phyloP scores from a whole-genome alignment of 2,888 invertebrate genomes.

The Monochamus alternatus region DNA sequence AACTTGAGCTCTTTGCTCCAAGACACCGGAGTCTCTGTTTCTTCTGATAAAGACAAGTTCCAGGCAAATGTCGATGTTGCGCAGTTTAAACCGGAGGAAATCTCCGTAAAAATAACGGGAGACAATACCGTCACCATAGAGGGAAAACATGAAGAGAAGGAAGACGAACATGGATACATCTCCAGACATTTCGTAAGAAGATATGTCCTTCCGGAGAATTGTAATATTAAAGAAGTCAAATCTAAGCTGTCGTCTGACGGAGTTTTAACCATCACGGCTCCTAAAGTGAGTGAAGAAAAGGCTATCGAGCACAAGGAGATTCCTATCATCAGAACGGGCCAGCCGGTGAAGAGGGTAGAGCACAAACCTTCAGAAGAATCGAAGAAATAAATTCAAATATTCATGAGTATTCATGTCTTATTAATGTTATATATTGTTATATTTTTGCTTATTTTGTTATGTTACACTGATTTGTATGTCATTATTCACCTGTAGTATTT shows the following conservation, averaged over 20 bases:
- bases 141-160: conserved; percentile 88
- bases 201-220: conserved; percentile 79
- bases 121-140: conserved; percentile 79
- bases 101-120: conserved; percentile 82
- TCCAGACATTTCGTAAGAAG: conserved; percentile 84
- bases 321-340: conserved; percentile 13
- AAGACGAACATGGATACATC: conserved; percentile 86
- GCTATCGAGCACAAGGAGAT: conserved; percentile 11
- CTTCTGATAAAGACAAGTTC: conserved; percentile 76
- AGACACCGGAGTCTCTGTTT: conserved; percentile 40
- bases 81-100: conserved; percentile 83
- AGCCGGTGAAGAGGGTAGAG: conserved; percentile 14
- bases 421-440: too few relatives aligned
- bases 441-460: too few relatives aligned
- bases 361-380: conserved; percentile 13
- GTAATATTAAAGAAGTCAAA: conserved; percentile 80
- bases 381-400: neutral
- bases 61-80: conserved; percentile 83
- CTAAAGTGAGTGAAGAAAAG: conserved; percentile 62
- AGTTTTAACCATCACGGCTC: conserved; percentile 79
- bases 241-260: conserved; percentile 88
- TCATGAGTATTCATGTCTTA: too few relatives aligned
- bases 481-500: too few relatives aligned
- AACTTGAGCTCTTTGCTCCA: conserved; percentile 14
- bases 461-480: too few relatives aligned